Base-by-base conservation (phyloP, 2,113 vertebrate species). In the Pseudonaja textilis region DNA sequence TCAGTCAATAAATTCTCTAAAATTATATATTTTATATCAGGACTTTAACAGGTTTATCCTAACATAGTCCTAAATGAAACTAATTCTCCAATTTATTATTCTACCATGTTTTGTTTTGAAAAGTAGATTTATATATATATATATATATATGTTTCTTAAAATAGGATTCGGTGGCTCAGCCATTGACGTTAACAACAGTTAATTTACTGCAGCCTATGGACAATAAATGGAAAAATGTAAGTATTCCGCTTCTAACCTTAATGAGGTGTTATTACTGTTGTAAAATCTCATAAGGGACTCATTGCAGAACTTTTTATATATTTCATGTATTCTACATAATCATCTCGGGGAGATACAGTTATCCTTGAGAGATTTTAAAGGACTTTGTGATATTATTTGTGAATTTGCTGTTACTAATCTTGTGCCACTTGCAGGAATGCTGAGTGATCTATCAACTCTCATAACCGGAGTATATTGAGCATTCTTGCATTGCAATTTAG, bases 171-270 rank as follows among this genome's bases (percentile, higher is more conserved):
- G 14, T 93, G 57, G 91, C 92, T 4, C 94, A 95, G 87, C 93
- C 95, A 94, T 87, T 91, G 34, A 54, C 93, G 45, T 86, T 94
- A n/a, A 29, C 96, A 55, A 88, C 96, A 39, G 16, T 90, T 93
- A 95, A 93, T 90, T 93, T 97, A 91, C 89, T 97, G 74, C 97
- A 97, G 52, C 96, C 94, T 88, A 50, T 93, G 94, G 97, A 96
- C 94, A 96, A 93, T 88, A 97, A 96, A 87, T 96, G 96, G 94
- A 95, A 96, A 74, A 96, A 93, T n/a, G 95, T 96, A 92, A 96
- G 96, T 95, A 20, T 56, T 81, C 1, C 7, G 91, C 56, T 88
- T 93, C 16, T 3, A 89, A 16, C 47, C 91, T 91, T 25, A 88
- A 55, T 91, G 91, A 11, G 22, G 1, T 91, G 18, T 85, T 20